phyloP scores from a whole-genome alignment of 2,888 invertebrate species.

The Hemistola chrysoprasaria region DNA sequence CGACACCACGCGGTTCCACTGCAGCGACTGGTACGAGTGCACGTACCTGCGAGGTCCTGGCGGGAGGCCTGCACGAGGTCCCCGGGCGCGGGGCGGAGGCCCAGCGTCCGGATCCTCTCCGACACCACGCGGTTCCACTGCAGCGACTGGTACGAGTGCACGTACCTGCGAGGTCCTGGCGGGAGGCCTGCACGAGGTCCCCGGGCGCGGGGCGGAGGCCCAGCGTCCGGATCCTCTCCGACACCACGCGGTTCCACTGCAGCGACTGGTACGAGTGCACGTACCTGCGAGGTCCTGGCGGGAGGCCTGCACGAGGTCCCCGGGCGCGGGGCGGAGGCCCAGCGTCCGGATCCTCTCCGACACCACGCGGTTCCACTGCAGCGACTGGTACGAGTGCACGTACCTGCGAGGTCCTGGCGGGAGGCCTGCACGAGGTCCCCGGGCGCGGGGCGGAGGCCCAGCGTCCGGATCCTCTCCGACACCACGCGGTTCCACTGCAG shows the following conservation, averaged over 20 bases:
- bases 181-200: constrained; percentile 7
- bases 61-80: constrained; percentile 7
- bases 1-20: too few species aligned
- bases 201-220: constrained; percentile 3
- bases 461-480: constrained; percentile 1
- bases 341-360: constrained; percentile 1
- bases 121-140: too few species aligned
- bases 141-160: too few species aligned
- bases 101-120: constrained; percentile 1
- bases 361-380: too few species aligned
- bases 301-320: constrained; percentile 9
- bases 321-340: constrained; percentile 1
- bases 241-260: too few species aligned
- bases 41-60: neutral
- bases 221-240: neutral
- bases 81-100: constrained; percentile 2
- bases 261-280: too few species aligned
- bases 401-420: neutral
- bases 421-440: constrained; percentile 11
- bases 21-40: too few species aligned
- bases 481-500: too few species aligned
- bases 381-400: too few species aligned
- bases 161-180: neutral
- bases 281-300: neutral
- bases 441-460: neutral